phyloP scores from a whole-genome alignment of 1,140 invertebrate species.

The Rhyacophila brunnea region DNA sequence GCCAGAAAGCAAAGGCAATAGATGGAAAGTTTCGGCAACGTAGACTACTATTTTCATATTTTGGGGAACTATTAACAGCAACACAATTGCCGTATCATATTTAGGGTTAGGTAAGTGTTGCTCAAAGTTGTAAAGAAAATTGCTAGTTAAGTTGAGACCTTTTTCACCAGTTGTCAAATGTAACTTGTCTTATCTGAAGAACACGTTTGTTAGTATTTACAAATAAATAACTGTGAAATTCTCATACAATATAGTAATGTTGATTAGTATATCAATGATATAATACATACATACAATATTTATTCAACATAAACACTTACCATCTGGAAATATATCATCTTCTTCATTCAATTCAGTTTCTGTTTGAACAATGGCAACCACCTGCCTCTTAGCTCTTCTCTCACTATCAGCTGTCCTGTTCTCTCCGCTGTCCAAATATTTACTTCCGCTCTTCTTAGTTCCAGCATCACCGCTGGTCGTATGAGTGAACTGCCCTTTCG shows the following conservation, averaged over 20 bases:
- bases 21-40: no score
- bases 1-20: no score
- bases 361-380: slow-evolving; percentile 11
- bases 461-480: background rate
- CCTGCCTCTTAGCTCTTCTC: slow-evolving; percentile 18
- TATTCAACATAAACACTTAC: no score
- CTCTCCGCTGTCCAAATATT: background rate
- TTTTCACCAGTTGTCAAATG: no score
- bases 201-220: no score
- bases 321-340: background rate
- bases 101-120: background rate
- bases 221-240: no score
- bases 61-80: no score
- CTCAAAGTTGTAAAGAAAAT: background rate
- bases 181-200: no score
- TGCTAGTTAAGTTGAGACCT: background rate
- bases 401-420: slow-evolving; percentile 13
- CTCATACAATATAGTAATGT: background rate
- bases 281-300: background rate
- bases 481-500: slow-evolving; percentile 3
- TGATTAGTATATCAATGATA: background rate
- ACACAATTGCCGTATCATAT: no score
- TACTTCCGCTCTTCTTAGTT: slow-evolving; percentile 11
- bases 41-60: no score
- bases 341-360: slow-evolving; percentile 20